phyloP scores from a whole-genome alignment of 2,888 invertebrate genomes.

The Trichogramma dendrolimi region DNA sequence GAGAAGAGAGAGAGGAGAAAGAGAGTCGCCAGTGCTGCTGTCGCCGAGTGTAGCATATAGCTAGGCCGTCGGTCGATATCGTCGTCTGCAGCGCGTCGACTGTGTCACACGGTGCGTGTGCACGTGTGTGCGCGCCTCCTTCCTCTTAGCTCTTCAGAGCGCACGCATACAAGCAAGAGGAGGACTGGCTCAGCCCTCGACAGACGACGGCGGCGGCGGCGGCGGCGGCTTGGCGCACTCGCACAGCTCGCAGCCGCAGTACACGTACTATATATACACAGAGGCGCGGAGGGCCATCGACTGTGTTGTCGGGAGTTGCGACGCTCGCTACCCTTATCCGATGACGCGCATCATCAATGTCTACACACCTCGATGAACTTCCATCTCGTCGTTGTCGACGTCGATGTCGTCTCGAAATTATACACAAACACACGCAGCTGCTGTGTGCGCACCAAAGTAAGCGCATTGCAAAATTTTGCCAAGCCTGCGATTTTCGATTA shows the following conservation, averaged over 20 bases:
- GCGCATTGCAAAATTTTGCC: too few relatives aligned
- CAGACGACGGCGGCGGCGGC: constrained; percentile 12
- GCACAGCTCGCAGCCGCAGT: not conserved
- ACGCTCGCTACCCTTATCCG: constrained; percentile 11
- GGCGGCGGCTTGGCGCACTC: constrained; percentile 11
- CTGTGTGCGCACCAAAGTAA: constrained; percentile 1
- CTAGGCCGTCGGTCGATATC: constrained; percentile 59
- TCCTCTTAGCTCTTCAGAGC: not conserved
- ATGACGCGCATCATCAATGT: constrained; percentile 27
- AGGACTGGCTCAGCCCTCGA: constrained; percentile 7
- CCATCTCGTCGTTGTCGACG: constrained; percentile 1
- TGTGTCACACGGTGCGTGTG: too few relatives aligned
- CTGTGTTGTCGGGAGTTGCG: not conserved
- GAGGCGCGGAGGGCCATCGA: not conserved
- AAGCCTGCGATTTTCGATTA: too few relatives aligned
- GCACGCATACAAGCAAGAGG: not conserved
- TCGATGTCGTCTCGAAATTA: constrained; percentile 16
- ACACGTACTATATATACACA: not conserved
- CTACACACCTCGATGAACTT: constrained; percentile 2
- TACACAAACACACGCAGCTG: constrained; percentile 6
- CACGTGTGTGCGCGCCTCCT: not conserved
- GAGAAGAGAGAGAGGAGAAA: too few relatives aligned
- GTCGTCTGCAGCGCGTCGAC: constrained; percentile 54
- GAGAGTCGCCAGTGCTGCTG: too few relatives aligned
- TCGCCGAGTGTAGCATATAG: too few relatives aligned